Conservation (phyloP, 2,797 vertebrate genomes). For the Hippopotamyrus pictus region DNA sequence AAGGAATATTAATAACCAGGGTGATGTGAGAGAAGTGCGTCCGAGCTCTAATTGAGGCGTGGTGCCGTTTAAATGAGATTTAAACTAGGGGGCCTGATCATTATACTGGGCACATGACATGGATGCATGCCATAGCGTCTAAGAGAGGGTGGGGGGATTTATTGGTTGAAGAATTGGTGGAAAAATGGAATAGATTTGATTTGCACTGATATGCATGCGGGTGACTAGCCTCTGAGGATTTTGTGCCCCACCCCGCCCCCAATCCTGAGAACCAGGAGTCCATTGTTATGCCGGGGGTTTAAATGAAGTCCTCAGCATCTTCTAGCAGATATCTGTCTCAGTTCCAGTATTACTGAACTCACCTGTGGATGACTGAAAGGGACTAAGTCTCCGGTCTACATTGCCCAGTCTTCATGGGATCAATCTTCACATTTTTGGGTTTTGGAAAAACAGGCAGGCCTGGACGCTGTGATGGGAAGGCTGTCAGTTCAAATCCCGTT, state of each 20-base stretch:
- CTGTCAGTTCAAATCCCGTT: neutral
- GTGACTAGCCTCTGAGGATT: neutral
- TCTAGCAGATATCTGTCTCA: neutral
- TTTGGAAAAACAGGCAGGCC: neutral
- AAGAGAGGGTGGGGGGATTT: neutral
- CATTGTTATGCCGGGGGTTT: neutral
- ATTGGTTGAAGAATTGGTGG: neutral
- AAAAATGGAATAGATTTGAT: neutral
- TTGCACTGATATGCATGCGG: neutral
- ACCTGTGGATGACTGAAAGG: neutral
- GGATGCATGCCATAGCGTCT: slow-evolving; percentile 24
- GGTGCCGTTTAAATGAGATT: slow-evolving; percentile 30
- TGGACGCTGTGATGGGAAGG: neutral
- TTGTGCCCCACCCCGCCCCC: neutral
- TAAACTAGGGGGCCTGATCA: slow-evolving; percentile 27
- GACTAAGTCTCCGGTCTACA: neutral
- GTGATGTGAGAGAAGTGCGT: slow-evolving; percentile 33
- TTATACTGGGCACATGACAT: slow-evolving; percentile 34
- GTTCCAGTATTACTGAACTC: neutral
- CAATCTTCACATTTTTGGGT: neutral
- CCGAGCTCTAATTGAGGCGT: slow-evolving; percentile 42
- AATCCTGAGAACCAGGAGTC: neutral
- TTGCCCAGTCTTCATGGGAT: neutral
- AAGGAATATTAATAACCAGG: slow-evolving; percentile 48
- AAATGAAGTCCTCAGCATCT: neutral